Evolutionary conservation across 2,888 invertebrate genomes (phyloP).

Genomic region (Melinaea menophilus): DNA sequence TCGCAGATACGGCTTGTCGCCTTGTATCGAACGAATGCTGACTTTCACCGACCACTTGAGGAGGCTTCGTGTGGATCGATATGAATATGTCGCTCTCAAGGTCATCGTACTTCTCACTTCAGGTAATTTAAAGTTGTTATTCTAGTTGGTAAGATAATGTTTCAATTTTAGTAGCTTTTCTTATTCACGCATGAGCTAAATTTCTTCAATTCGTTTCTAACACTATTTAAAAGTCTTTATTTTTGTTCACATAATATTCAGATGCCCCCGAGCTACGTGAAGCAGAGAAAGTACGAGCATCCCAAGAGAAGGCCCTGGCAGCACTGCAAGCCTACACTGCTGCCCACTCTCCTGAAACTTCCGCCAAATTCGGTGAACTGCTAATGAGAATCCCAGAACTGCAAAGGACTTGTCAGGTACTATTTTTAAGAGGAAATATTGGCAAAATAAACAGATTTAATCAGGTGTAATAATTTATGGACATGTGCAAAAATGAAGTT

Average conservation of each 20-base stretch:
- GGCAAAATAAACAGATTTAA: neutral
- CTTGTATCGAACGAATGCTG: conserved; percentile 96
- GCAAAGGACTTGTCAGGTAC: conserved; percentile 94
- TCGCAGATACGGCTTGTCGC: conserved; percentile 84
- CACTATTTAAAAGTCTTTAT: no score
- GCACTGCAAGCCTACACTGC: conserved; percentile 95
- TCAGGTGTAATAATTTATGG: neutral
- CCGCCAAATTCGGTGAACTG: conserved; percentile 96
- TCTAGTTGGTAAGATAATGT: no score
- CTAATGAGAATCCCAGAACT: conserved; percentile 95
- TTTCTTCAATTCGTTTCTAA: no score
- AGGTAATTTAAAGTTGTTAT: conserved; percentile 73
- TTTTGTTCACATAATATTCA: conserved; percentile 37
- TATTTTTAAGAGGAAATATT: neutral
- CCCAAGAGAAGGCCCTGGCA: conserved; percentile 95
- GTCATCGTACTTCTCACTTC: conserved; percentile 94
- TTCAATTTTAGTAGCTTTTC: no score
- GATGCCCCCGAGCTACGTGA: conserved; percentile 96
- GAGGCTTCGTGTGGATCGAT: conserved; percentile 92
- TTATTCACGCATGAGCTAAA: no score
- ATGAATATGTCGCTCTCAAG: conserved; percentile 98
- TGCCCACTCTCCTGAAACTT: conserved; percentile 93
- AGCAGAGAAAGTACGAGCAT: conserved; percentile 94
- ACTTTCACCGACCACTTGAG: conserved; percentile 95
- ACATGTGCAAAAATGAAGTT: neutral